Conservation (phyloP, 2,113 vertebrate species). For the Acrocephalus arundinaceus region DNA sequence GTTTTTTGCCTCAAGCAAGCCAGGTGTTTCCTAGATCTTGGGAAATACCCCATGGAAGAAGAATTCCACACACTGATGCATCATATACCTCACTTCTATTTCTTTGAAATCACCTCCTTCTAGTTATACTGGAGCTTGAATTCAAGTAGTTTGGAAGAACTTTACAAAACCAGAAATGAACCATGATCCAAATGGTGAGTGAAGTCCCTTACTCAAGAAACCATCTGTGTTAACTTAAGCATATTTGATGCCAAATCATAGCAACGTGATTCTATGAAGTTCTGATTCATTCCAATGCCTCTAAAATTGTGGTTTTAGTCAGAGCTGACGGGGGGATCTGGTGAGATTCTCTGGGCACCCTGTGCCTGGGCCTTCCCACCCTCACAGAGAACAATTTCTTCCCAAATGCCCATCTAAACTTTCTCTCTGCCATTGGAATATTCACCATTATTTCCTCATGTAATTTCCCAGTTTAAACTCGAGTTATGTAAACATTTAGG, state of each 20-base stretch:
- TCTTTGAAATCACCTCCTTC: not conserved
- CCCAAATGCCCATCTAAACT: not conserved
- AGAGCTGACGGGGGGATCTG: not conserved
- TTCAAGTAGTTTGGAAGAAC: not conserved
- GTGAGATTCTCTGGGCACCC: not conserved
- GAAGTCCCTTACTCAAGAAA: not conserved
- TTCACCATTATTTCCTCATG: not conserved
- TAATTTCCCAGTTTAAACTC: not conserved
- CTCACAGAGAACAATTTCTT: not conserved
- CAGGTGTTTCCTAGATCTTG: not conserved
- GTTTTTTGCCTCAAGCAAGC: not conserved
- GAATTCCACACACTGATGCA: not conserved
- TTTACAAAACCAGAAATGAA: not conserved
- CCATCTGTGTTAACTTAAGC: not conserved
- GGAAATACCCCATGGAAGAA: not conserved
- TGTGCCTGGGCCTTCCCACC: too few relatives aligned
- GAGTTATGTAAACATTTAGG: not conserved
- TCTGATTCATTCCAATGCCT: not conserved
- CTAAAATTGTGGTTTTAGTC: not conserved
- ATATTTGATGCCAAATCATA: not conserved
- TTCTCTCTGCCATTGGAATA: not conserved
- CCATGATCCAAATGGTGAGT: not conserved
- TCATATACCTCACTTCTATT: not conserved
- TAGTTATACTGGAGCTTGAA: not conserved
- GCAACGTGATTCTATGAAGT: accelerated